Evolutionary conservation across 2,888 invertebrate species (phyloP), one percentile per base, ranked within the genome.

Genomic region (Scaptomyza caliginosa): DNA sequence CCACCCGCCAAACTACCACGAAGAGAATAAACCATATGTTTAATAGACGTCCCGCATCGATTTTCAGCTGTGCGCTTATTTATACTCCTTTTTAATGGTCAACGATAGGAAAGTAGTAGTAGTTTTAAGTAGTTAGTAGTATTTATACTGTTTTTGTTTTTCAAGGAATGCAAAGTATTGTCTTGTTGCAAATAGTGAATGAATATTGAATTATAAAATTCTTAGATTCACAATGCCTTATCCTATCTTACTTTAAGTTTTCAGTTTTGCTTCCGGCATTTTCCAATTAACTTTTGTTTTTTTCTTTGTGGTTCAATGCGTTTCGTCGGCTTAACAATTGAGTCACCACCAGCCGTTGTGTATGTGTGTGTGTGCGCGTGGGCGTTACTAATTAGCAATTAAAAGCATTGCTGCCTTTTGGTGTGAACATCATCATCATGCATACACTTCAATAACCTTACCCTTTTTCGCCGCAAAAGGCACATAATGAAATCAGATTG

Each of bases 311-410:
- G n/a, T n/a, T 19, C 4, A 21, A 39, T 39, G 19, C 63, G 58
- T 67, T 75, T 38, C 28, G 58, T 34, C 55, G 43, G 49, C 59
- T 68, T 56, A 30, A 21, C 52, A 71, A 81, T 85, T 85, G 71
- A 81, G 79, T 74, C 82, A 78, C 78, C 82, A 78, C 78, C 64
- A 58, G 10, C 13, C 38, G 26, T 39, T 32, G 21, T 17, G 28
- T 11, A 13, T 19, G 39, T 26, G 54, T 30, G 45, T 24, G 32
- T 21, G 43, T n/a, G 42, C 21, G 69, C 38, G 65, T 51, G 67
- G 82, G 85, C 81, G 81, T 85, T 75, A 82, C 85, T 78, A 82
- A 81, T 81, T 82, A 78, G 65, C 71, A 81, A 81, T 81, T 85
- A 82, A 85, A 81, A 50, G 26, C 30, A 46, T 48, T 64, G 54